These are phyloP conservation scores for Sminthurides aquaticus DNA, from an alignment of 2,888 invertebrate species.

Conservation along the genomic window DNA sequence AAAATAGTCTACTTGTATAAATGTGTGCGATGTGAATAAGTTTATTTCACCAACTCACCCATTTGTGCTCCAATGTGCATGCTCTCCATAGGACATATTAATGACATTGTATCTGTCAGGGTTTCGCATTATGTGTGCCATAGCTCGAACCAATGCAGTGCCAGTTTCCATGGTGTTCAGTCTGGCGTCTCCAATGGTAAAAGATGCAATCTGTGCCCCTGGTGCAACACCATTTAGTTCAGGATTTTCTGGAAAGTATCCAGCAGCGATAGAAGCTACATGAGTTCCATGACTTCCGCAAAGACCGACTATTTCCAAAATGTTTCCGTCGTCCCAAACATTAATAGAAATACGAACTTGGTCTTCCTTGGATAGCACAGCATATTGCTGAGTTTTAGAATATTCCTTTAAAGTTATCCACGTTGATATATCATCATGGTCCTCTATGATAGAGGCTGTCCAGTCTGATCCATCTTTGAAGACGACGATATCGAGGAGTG, in stretches of 20 bases:
- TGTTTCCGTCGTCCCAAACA: constrained; percentile 81
- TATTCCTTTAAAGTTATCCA: constrained; percentile 69
- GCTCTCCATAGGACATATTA: constrained; percentile 96
- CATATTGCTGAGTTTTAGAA: constrained; percentile 32
- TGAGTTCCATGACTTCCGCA: constrained; percentile 96
- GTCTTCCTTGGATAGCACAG: constrained; percentile 51
- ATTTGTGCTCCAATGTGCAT: constrained; percentile 79
- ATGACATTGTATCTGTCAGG: constrained; percentile 65
- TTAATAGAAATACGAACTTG: constrained; percentile 83
- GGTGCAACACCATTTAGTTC: constrained; percentile 92
- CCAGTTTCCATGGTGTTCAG: constrained; percentile 89
- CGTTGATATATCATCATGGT: constrained; percentile 1
- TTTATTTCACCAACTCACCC: constrained; percentile 58
- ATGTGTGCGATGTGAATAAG: background rate
- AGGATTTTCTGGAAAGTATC: constrained; percentile 74
- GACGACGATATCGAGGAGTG: constrained; percentile 85
- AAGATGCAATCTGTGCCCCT: constrained; percentile 85
- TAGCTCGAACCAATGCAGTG: constrained; percentile 81
- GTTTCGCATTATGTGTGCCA: constrained; percentile 68
- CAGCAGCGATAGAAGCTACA: constrained; percentile 84
- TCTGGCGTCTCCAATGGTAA: constrained; percentile 62
- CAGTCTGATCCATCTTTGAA: constrained; percentile 72
- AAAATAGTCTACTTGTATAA: constrained; percentile 3
- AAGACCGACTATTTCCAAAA: constrained; percentile 86
- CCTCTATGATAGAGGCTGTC: constrained; percentile 18